Evolutionary conservation across 2,888 invertebrate species (phyloP), one percentile per base, ranked within the genome.

Genomic region (Eupithecia subumbrata): DNA sequence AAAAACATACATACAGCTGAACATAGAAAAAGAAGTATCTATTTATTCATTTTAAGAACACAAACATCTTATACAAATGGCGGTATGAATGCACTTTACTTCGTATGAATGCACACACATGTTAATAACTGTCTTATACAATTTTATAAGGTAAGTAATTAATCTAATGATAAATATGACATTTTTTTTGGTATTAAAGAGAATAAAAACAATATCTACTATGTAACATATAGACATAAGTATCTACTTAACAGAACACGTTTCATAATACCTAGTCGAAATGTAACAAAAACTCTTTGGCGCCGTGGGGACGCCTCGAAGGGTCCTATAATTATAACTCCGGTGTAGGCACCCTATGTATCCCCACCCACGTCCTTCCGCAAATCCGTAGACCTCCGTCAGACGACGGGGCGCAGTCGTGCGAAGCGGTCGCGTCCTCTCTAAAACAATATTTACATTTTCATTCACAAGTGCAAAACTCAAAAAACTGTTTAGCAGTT

Each of bases 401-500:
- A 60, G 60, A 60, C 60, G 60, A 14, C 25, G 14, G 22, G 60
- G 60, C 60, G 60, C 22, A 25, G 25, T 12, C 60, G 60, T 12
- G 12, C 60, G 60, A 60, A 25, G 60, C 60, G 25, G 22, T 60
- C 60, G 60, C 60, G 25, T 25, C 14, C 60, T 22, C 52, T 56
- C 52, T 52, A n/a, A 25, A 60, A 60, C 60, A 56, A 0, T 56
- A 56, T 60, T 60, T 60, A 60, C 60, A 60, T 60, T 60, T 60
- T 2, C 25, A 60, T 14, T 60, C 22, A 60, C 25, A 22, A 60
- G 12, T 25, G 60, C n/a, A 60, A 60, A 60, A 60, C 60, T 25
- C 12, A 25, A 60, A 60, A 60, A 25, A 60, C 60, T 14, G 60
- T 60, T 60, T 1, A 12, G 5, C 60, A 60, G n/a, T 22, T 25